A percentile compares a stretch with the other conserved stretches of the same genome.
These are phyloP conservation scores for Vireo griseus DNA, from an alignment of 2,797 vertebrate genomes.

Conservation along the genomic window DNA sequence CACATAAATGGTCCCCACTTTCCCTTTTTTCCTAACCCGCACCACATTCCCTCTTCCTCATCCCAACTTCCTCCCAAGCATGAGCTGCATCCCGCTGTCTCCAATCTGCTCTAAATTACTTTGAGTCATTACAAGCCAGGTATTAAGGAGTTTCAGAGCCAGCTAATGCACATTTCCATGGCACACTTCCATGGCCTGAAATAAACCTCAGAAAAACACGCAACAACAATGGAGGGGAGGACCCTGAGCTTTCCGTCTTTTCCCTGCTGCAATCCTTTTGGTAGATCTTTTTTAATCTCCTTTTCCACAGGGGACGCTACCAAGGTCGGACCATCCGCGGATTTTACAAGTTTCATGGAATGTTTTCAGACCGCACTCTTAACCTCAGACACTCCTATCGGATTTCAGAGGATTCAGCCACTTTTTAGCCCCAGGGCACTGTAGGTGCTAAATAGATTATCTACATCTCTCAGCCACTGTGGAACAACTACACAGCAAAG, in stretches of 20 bases:
- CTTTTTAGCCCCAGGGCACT: background rate
- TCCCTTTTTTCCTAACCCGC: background rate
- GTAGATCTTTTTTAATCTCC: background rate
- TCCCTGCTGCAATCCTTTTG: background rate
- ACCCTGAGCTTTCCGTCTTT: background rate
- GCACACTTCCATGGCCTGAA: slow-evolving; percentile 2
- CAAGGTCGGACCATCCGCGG: background rate
- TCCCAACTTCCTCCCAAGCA: background rate
- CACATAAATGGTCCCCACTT: background rate
- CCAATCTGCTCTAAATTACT: background rate
- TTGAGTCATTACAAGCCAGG: background rate
- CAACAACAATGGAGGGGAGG: background rate
- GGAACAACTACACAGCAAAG: background rate
- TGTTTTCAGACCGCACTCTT: background rate
- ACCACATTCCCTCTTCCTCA: background rate
- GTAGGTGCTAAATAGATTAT: background rate
- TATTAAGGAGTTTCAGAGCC: background rate
- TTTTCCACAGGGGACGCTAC: background rate
- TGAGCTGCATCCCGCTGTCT: background rate
- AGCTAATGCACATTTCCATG: background rate
- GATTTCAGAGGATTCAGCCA: slow-evolving; percentile 4
- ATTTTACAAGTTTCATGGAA: slow-evolving; percentile 2
- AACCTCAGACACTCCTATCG: slow-evolving; percentile 22
- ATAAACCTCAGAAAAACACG: background rate
- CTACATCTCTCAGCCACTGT: background rate